Evolutionary conservation across 2,888 invertebrate genomes (phyloP).

Genomic region (Tethea ocularis): DNA sequence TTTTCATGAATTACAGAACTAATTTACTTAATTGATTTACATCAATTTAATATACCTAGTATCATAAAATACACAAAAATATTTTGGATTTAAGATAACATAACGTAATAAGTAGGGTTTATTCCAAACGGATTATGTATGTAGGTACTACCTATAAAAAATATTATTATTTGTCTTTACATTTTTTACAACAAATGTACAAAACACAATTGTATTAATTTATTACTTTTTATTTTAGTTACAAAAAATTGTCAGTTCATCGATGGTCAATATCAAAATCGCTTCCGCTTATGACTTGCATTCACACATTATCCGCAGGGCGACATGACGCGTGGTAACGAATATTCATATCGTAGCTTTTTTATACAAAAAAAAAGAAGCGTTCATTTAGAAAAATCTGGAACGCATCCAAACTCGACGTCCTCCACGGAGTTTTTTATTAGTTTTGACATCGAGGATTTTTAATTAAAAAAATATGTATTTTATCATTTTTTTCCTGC

Average conservation of each 20-base stretch:
- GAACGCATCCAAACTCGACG: conserved; percentile 62
- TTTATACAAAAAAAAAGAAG: conserved; percentile 49
- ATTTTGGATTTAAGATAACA: too few relatives aligned
- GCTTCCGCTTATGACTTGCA: conserved; percentile 33
- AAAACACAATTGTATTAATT: too few relatives aligned
- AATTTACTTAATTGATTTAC: too few relatives aligned
- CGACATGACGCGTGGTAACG: conserved; percentile 67
- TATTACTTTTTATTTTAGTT: too few relatives aligned
- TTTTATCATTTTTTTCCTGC: conserved; percentile 42
- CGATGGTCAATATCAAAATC: conserved; percentile 11
- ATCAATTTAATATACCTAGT: too few relatives aligned
- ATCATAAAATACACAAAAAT: too few relatives aligned
- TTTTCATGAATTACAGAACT: too few relatives aligned
- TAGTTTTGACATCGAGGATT: conserved; percentile 54
- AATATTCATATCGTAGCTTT: conserved; percentile 72
- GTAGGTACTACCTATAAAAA: too few relatives aligned
- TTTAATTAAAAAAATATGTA: conserved; percentile 57
- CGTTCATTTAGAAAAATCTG: conserved; percentile 69
- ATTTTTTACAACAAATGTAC: too few relatives aligned
- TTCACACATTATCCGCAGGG: conserved; percentile 52
- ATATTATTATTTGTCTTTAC: too few relatives aligned
- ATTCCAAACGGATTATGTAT: too few relatives aligned
- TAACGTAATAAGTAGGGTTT: too few relatives aligned
- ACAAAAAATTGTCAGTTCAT: neutral
- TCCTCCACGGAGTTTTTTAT: conserved; percentile 47